These are phyloP conservation scores for Aurelia sp. DNA, from an alignment of 30 jellyfish, hydroid and myxozoan genomes.

Conservation along the genomic window DNA sequence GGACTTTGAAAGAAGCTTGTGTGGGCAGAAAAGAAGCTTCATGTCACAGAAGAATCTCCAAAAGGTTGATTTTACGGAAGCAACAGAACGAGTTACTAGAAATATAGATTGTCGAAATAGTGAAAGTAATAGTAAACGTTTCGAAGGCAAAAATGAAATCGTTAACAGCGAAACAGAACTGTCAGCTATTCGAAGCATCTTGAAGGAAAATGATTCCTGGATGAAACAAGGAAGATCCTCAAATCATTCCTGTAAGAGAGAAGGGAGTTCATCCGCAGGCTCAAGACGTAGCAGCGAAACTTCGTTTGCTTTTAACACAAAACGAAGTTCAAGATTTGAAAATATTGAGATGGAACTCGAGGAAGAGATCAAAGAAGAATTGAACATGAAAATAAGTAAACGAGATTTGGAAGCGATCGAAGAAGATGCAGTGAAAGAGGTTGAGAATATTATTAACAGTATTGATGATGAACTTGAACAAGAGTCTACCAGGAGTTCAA, in stretches of 20 bases:
- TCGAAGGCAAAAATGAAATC: too few relatives aligned
- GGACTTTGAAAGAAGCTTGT: too few relatives aligned
- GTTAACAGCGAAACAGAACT: too few relatives aligned
- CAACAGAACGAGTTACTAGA: too few relatives aligned
- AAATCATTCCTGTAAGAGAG: too few relatives aligned
- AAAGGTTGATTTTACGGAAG: not conserved
- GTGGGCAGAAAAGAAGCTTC: not conserved
- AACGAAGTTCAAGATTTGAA: constrained; percentile 63
- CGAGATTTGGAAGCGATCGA: constrained; percentile 51
- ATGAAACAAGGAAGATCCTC: too few relatives aligned
- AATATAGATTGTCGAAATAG: too few relatives aligned
- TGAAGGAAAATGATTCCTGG: too few relatives aligned
- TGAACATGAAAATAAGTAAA: constrained; percentile 9
- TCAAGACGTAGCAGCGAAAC: constrained; percentile 2
- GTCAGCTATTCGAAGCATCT: too few relatives aligned
- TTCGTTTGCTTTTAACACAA: constrained; percentile 37
- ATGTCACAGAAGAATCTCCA: not conserved
- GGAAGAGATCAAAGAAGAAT: constrained; percentile 47
- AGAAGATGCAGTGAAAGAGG: constrained; percentile 52
- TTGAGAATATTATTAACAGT: not conserved
- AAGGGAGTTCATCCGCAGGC: too few relatives aligned
- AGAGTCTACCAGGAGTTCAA: not conserved
- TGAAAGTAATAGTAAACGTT: too few relatives aligned
- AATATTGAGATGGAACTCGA: constrained; percentile 39
- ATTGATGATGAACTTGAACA: constrained; percentile 35